Conservation (phyloP, 2,113 vertebrate genomes). For the Prolemur simus region DNA sequence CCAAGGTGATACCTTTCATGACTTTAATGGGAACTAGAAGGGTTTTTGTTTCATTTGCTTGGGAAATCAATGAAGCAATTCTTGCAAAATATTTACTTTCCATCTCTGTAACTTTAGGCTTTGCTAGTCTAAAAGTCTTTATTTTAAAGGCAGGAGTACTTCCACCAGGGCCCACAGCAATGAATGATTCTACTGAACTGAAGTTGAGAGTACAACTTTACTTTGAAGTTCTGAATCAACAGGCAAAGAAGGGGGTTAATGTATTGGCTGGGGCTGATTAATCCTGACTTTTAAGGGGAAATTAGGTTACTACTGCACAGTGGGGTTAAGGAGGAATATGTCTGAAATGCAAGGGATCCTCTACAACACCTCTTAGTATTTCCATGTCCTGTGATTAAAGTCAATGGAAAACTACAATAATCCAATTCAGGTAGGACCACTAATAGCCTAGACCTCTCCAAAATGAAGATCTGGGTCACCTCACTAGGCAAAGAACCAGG, state of each 20-base stretch:
- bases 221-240: not conserved
- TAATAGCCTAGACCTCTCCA: not conserved
- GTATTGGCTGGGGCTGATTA: not conserved
- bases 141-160: slow-evolving; percentile 16
- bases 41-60: slow-evolving; percentile 26
- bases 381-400: not conserved
- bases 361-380: not conserved
- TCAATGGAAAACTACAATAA: not conserved
- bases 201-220: slow-evolving; percentile 25
- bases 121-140: slow-evolving; percentile 2
- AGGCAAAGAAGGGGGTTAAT: not conserved
- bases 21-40: slow-evolving; percentile 24
- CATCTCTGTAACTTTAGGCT: not conserved
- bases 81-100: not conserved
- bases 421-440: not conserved
- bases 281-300: not conserved
- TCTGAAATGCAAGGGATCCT: not conserved
- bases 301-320: not conserved
- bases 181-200: not conserved
- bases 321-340: not conserved
- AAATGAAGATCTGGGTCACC: not conserved
- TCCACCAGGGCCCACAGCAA: not conserved
- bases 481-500: not conserved
- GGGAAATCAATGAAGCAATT: not conserved
- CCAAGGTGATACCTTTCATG: not conserved